Percentiles rank a stretch among this genome's conserved stretches.
Conservation (phyloP, 30 jellyfish, hydroid and myxozoan species). For the Pelagia noctiluca region DNA sequence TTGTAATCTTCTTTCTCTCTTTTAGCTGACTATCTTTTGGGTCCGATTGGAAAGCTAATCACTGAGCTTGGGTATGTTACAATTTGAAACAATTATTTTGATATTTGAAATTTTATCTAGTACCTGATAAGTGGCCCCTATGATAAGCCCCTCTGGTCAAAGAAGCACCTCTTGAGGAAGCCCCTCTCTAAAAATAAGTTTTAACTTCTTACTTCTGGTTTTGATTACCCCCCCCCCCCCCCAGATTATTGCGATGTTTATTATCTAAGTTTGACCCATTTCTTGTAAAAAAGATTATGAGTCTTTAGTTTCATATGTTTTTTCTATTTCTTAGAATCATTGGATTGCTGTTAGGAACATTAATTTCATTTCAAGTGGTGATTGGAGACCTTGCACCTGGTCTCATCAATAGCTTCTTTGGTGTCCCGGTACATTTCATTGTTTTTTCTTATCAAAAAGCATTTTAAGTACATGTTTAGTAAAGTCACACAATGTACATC, state of each 20-base stretch:
- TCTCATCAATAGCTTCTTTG: conserved; percentile 66
- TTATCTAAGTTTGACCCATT: too few relatives aligned
- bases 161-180: background rate
- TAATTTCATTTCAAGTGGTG: conserved; percentile 97
- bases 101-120: too few relatives aligned
- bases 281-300: too few relatives aligned
- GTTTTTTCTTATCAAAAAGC: too few relatives aligned
- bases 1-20: too few relatives aligned
- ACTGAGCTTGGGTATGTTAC: conserved; percentile 89
- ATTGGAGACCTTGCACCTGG: conserved; percentile 99
- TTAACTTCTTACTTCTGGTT: too few relatives aligned
- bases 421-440: conserved; percentile 59
- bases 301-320: background rate
- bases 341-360: conserved; percentile 91
- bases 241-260: too few relatives aligned
- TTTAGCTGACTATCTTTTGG: conserved; percentile 84
- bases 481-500: too few relatives aligned
- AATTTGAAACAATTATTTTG: background rate
- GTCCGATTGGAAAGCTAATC: conserved; percentile 89
- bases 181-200: background rate
- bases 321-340: conserved; percentile 70
- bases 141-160: too few relatives aligned
- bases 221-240: too few relatives aligned
- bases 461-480: too few relatives aligned
- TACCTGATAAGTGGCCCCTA: too few relatives aligned